phyloP scores from a whole-genome alignment of 2,888 invertebrate genomes.

The Troides helena region DNA sequence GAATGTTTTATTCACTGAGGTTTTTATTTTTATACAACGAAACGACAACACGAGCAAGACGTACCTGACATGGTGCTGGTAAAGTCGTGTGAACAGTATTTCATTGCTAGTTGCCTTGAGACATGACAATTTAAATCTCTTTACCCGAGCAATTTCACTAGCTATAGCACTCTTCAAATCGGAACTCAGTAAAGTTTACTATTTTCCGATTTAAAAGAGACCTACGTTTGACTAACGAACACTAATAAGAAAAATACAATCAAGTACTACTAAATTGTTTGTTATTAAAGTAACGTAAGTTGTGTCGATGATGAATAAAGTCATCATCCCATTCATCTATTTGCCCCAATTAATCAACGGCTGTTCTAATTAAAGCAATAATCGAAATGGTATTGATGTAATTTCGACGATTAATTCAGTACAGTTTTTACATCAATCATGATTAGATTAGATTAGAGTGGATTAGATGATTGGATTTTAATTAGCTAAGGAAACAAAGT shows the following conservation, averaged over 20 bases:
- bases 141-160: too few relatives aligned
- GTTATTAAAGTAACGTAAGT: neutral
- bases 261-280: neutral
- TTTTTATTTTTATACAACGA: too few relatives aligned
- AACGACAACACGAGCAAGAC: too few relatives aligned
- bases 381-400: constrained; percentile 30
- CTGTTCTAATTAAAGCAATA: constrained; percentile 24
- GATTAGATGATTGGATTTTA: constrained; percentile 12
- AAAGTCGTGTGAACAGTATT: too few relatives aligned
- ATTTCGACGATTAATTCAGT: constrained; percentile 21
- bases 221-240: neutral
- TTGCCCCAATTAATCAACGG: constrained; percentile 20
- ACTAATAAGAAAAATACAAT: neutral
- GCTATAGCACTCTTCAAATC: too few relatives aligned
- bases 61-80: too few relatives aligned
- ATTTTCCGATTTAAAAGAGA: too few relatives aligned
- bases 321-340: constrained; percentile 8
- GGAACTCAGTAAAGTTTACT: too few relatives aligned
- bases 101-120: too few relatives aligned
- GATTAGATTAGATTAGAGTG: constrained; percentile 18
- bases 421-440: constrained; percentile 4
- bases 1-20: too few relatives aligned
- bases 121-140: too few relatives aligned
- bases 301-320: neutral
- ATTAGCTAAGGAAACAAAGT: neutral